Percentiles rank a stretch among this genome's conserved stretches.
Evolutionary conservation across 1,140 invertebrate genomes (phyloP).

Genomic region (Lanistes nyassanus): DNA sequence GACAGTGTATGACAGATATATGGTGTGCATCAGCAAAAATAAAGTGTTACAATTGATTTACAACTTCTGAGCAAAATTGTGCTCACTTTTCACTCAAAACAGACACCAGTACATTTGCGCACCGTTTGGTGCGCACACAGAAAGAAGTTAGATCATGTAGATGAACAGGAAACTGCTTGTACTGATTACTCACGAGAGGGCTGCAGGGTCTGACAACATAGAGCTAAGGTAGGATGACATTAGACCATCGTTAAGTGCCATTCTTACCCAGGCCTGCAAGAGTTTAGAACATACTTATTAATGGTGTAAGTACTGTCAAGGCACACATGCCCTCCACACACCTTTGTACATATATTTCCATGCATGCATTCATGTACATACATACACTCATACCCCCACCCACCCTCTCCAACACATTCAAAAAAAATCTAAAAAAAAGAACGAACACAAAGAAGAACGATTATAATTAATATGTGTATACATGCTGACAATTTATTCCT

Average conservation of each 20-base stretch:
- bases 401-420: neutral
- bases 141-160: neutral
- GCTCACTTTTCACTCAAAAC: neutral
- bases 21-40: neutral
- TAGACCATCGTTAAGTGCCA: slow-evolving; percentile 88
- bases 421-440: neutral
- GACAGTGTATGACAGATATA: neutral
- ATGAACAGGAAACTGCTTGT: neutral
- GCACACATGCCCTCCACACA: neutral
- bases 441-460: neutral
- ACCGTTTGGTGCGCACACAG: too few relatives aligned
- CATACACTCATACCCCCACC: neutral
- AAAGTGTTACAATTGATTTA: neutral
- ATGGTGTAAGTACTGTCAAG: too few relatives aligned
- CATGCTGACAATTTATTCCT: too few relatives aligned
- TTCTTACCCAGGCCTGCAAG: slow-evolving; percentile 81
- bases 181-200: slow-evolving; percentile 67
- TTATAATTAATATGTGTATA: too few relatives aligned
- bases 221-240: slow-evolving; percentile 86
- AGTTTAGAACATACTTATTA: slow-evolving; percentile 19
- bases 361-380: neutral
- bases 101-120: neutral
- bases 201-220: slow-evolving; percentile 77
- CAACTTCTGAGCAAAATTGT: neutral
- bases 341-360: neutral